phyloP scores from a whole-genome alignment of 2,888 invertebrate species.

The Reticulitermes lucifugus region DNA sequence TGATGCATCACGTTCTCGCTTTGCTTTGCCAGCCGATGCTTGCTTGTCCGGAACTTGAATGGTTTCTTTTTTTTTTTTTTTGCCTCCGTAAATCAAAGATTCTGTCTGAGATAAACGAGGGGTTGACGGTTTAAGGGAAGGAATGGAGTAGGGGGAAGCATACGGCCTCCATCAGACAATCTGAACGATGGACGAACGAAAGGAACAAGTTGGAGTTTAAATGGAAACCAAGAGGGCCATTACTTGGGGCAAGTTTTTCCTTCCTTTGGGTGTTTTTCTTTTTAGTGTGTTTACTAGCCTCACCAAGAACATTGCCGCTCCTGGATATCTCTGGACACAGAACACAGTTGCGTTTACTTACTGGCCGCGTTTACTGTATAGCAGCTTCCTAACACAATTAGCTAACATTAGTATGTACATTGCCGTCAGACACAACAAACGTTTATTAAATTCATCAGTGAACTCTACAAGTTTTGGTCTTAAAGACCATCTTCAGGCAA shows the following conservation, averaged over 20 bases:
- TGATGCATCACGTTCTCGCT: conserved; percentile 58
- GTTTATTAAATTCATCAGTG: too few relatives aligned
- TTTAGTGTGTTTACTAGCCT: conserved; percentile 9
- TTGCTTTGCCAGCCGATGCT: conserved; percentile 35
- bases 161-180: conserved; percentile 36
- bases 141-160: conserved; percentile 23
- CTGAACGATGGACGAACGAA: conserved; percentile 43
- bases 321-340: background rate
- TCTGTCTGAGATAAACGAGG: conserved; percentile 47
- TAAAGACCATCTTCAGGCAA: too few relatives aligned
- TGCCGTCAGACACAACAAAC: too few relatives aligned
- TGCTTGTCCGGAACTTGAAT: conserved; percentile 34
- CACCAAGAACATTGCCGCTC: background rate
- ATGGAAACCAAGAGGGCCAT: conserved; percentile 43
- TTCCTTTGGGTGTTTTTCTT: background rate
- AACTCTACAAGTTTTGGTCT: too few relatives aligned
- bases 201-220: conserved; percentile 43
- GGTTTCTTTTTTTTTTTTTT: conserved; percentile 40
- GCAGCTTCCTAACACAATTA: too few relatives aligned
- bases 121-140: conserved; percentile 41
- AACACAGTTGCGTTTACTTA: too few relatives aligned
- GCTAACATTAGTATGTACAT: too few relatives aligned
- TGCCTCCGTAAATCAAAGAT: conserved; percentile 45
- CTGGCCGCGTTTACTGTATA: too few relatives aligned
- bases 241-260: conserved; percentile 41